These are phyloP conservation scores for Phania funesta DNA, from an alignment of 2,888 invertebrate genomes.

Conservation along the genomic window DNA sequence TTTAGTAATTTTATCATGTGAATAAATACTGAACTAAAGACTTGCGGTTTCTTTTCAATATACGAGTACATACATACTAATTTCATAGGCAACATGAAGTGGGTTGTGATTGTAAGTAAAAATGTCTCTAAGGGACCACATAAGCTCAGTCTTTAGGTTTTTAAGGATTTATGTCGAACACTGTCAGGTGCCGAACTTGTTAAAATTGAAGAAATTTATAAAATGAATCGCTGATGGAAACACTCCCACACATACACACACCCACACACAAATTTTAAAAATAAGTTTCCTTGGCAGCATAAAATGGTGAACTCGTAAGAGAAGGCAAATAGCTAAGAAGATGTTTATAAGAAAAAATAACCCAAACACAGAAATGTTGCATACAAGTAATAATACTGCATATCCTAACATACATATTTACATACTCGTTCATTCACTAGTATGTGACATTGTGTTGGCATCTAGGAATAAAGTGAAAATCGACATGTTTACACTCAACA, in stretches of 20 bases:
- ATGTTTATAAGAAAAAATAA: background rate
- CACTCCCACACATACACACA: background rate
- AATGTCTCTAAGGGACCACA: conserved; percentile 48
- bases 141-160: conserved; percentile 58
- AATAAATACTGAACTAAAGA: conserved; percentile 46
- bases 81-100: background rate
- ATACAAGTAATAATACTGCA: conserved; percentile 53
- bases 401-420: background rate
- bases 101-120: conserved; percentile 19
- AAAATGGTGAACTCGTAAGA: background rate
- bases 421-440: too few species aligned
- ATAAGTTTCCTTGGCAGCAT: too few species aligned
- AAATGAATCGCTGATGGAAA: conserved; percentile 15
- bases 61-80: background rate
- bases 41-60: conserved; percentile 36
- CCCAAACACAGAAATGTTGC: conserved; percentile 51
- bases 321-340: background rate
- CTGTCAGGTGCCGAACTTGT: conserved; percentile 65
- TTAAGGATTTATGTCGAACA: conserved; percentile 65
- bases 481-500: too few species aligned
- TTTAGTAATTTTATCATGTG: conserved; percentile 35
- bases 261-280: too few species aligned
- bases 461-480: too few species aligned
- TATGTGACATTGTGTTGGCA: too few species aligned
- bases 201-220: conserved; percentile 59